Evolutionary conservation across 2,888 invertebrate species (phyloP), one percentile per base, ranked within the genome.

Genomic region (Stenurella melanura): DNA sequence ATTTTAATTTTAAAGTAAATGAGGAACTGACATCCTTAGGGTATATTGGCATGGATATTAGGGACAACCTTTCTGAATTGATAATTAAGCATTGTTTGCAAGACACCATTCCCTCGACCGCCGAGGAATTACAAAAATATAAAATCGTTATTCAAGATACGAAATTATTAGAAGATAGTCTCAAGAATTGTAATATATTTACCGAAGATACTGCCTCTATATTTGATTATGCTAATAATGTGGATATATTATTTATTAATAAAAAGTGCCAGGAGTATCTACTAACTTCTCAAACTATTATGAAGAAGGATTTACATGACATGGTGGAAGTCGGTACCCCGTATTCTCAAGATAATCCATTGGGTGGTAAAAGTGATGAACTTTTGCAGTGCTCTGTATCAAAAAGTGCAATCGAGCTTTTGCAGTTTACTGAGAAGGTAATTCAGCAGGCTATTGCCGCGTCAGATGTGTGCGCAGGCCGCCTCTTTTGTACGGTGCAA

Each of bases 271-370:
- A 93, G 84, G 92, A 93, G 81, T 93, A 95, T 79, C 88, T 95
- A 73, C 92, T 92, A 74, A 91, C 90, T 68, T 96, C 96, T 0
- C 91, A 94, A 54, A 90, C 89, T 77, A 93, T 97, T 63, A 96
- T 97, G 93, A 92, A 93, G 72, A 94, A 95, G 85, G 96, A 97
- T 88, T 91, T 97, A 71, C 96, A 96, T 87, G 92, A 93, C 80
- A 93, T 94, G 83, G 92, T 93, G 15, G 88, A 92, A 85, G 89
- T 90, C 58, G 91, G 91, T 75, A 90, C 89, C 21, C 86, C 91
- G 69, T 86, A 88, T 76, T 87, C 90, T 73, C 86, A 91, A 63
- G 89, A 90, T 66, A 89, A 89, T 70, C 90, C 90, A 5, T 88
- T 91, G 56, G 89, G 89, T 73, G 90, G 90, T 50, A 75, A 70